Conservation (phyloP, 2,113 vertebrate species). For the Antechinus flavipes region DNA sequence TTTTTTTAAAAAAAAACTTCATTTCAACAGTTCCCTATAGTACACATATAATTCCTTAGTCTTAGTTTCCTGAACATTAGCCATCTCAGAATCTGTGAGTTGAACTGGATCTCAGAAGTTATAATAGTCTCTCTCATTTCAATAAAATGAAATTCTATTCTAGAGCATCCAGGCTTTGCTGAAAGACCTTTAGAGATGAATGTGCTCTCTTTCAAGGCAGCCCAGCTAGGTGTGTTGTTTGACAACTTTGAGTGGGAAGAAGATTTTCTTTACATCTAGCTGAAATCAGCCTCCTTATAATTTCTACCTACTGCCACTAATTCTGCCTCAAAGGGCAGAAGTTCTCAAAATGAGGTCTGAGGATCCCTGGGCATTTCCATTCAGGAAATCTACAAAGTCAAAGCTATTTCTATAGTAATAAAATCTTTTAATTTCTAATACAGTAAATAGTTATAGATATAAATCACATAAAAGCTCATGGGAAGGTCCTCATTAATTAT, state of each 20-base stretch:
- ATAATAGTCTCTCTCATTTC: background rate
- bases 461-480: background rate
- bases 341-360: background rate
- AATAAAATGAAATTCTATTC: background rate
- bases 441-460: background rate
- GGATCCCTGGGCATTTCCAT: background rate
- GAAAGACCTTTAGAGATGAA: background rate
- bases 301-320: background rate
- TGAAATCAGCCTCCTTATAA: background rate
- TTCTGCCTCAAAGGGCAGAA: background rate
- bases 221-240: background rate
- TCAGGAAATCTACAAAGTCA: background rate
- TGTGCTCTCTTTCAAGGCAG: background rate
- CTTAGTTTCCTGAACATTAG: background rate
- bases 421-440: background rate
- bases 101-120: background rate
- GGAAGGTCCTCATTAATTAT: background rate
- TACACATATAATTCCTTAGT: background rate
- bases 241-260: background rate
- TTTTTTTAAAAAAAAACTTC: background rate
- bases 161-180: background rate
- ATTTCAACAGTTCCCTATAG: fast-evolving
- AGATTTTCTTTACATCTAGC: background rate
- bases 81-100: background rate
- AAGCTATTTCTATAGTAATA: background rate